These are phyloP conservation scores for Papilio protenor DNA, from an alignment of 2,888 invertebrate species.

Conservation along the genomic window DNA sequence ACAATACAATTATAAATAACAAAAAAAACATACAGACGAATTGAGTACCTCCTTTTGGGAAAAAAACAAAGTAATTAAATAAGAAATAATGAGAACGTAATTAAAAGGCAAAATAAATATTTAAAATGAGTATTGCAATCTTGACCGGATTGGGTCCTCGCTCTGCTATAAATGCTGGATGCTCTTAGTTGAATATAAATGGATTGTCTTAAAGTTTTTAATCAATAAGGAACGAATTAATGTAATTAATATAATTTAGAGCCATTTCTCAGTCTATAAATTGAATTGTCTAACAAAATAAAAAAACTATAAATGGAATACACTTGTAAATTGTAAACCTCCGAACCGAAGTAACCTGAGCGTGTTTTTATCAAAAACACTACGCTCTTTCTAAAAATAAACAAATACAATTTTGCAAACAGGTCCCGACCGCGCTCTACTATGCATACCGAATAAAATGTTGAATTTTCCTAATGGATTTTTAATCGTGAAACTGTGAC, in stretches of 20 bases:
- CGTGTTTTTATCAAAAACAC: background rate
- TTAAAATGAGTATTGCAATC: too few species aligned
- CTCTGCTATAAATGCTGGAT: too few species aligned
- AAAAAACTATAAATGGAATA: background rate
- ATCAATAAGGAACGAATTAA: background rate
- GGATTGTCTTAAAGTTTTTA: too few species aligned
- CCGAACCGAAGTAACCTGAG: background rate
- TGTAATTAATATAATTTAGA: too few species aligned
- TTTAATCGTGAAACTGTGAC: background rate
- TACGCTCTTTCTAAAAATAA: background rate
- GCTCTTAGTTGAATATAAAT: too few species aligned
- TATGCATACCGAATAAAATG: background rate
- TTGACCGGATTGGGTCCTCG: too few species aligned
- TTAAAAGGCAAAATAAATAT: too few species aligned
- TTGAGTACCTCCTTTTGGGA: too few species aligned
- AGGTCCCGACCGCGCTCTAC: background rate
- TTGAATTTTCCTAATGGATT: background rate
- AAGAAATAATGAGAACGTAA: too few species aligned
- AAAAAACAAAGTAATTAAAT: too few species aligned
- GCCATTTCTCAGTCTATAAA: background rate
- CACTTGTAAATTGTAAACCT: background rate
- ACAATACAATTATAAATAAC: too few species aligned
- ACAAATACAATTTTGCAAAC: background rate
- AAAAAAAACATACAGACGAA: too few species aligned
- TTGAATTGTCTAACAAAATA: background rate